Conservation (phyloP, 2,888 invertebrate genomes). For the Rhamphomyia laevipes region DNA sequence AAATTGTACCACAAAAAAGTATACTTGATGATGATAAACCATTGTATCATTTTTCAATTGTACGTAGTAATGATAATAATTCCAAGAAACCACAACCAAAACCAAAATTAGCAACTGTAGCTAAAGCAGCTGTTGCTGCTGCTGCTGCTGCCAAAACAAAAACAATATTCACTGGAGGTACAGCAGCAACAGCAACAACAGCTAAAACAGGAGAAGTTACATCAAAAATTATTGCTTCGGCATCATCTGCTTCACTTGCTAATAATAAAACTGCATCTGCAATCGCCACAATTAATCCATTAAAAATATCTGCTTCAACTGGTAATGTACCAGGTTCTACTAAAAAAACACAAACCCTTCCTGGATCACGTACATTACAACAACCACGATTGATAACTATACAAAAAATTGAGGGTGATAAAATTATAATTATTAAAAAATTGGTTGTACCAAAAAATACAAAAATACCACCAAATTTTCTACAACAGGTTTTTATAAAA, state of each 20-base stretch:
- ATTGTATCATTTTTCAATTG: conserved; percentile 33
- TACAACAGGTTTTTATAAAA: conserved; percentile 1
- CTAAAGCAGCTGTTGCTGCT: conserved; percentile 17
- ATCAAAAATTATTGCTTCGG: not conserved
- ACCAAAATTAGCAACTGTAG: conserved; percentile 23
- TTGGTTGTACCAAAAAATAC: conserved; percentile 36
- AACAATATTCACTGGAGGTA: too few relatives aligned
- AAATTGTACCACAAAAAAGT: conserved; percentile 31
- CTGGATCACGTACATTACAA: conserved; percentile 15
- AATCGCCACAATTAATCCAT: not conserved
- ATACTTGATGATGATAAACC: conserved; percentile 35
- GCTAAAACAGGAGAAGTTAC: not conserved
- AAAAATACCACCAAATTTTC: conserved; percentile 33
- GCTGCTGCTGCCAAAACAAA: conserved; percentile 21
- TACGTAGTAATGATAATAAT: conserved; percentile 25
- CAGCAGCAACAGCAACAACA: conserved; percentile 7
- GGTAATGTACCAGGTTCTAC: conserved; percentile 2
- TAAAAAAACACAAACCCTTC: conserved; percentile 11
- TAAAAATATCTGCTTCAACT: not conserved
- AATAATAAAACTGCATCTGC: not conserved
- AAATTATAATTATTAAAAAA: conserved; percentile 38
- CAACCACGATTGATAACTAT: conserved; percentile 31
- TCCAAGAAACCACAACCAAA: conserved; percentile 25
- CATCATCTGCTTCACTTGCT: not conserved
- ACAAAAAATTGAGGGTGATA: conserved; percentile 37